phyloP scores from a whole-genome alignment of 2,888 invertebrate genomes.

The Dysmachus trigonus region DNA sequence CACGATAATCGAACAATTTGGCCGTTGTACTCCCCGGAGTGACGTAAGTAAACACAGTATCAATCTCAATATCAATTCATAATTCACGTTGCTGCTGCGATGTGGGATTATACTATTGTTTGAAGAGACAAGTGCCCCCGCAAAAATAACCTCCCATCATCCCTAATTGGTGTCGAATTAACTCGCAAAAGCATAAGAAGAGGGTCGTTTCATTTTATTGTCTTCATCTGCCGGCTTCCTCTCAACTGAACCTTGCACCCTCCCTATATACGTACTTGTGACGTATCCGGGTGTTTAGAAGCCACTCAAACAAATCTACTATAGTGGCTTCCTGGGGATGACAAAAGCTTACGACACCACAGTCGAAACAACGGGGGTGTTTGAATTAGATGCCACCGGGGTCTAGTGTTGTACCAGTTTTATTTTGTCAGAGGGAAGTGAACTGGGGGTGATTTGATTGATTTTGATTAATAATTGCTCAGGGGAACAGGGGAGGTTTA shows the following conservation, averaged over 20 bases:
- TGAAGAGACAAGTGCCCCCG: constrained; percentile 27
- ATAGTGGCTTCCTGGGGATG: constrained; percentile 37
- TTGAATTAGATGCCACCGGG: constrained; percentile 36
- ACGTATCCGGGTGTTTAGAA: neutral
- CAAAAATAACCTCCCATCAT: constrained; percentile 56
- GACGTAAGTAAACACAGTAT: constrained; percentile 51
- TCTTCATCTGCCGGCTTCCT: constrained; percentile 47
- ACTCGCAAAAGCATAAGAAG: constrained; percentile 52
- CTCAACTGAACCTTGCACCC: neutral
- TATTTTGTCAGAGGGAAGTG: constrained; percentile 29
- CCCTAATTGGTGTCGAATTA: constrained; percentile 65
- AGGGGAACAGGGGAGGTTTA: constrained; percentile 45
- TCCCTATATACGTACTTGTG: neutral
- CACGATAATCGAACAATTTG: constrained; percentile 5
- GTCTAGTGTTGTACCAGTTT: constrained; percentile 41
- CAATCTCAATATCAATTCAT: constrained; percentile 65
- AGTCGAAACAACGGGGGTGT: constrained; percentile 12
- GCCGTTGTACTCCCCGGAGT: constrained; percentile 19
- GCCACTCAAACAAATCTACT: constrained; percentile 26
- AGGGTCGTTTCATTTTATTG: constrained; percentile 50
- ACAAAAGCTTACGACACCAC: constrained; percentile 42
- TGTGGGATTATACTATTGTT: constrained; percentile 44
- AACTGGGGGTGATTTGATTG: constrained; percentile 49
- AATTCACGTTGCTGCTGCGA: constrained; percentile 63
- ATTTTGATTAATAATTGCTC: constrained; percentile 51